These are phyloP conservation scores for Urocyon cinereoargenteus DNA, from an alignment of 2,797 vertebrate species.

Conservation along the genomic window DNA sequence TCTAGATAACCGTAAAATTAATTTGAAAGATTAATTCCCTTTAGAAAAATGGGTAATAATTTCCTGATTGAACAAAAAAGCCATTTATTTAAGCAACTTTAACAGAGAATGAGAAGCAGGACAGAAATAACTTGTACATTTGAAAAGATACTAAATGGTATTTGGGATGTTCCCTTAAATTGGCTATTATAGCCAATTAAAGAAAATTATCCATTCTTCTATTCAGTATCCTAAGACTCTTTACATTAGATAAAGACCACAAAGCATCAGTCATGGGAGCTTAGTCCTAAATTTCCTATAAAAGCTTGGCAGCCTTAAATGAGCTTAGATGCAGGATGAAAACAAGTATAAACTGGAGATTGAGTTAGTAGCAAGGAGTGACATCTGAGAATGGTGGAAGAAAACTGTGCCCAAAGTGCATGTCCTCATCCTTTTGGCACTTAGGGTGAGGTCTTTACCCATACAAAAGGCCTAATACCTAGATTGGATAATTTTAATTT, in stretches of 20 bases:
- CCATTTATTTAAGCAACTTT: not conserved
- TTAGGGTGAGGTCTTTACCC: not conserved
- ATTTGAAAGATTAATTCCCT: constrained; percentile 37
- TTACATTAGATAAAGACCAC: not conserved
- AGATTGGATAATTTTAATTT: not conserved
- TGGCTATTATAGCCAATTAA: not conserved
- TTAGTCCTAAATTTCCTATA: constrained; percentile 3
- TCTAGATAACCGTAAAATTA: not conserved
- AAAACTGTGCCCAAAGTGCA: not conserved
- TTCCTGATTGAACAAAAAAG: not conserved
- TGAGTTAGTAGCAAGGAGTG: not conserved
- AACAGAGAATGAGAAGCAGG: not conserved
- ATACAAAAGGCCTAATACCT: not conserved
- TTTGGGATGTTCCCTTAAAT: not conserved
- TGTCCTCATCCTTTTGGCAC: not conserved
- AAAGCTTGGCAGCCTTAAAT: constrained; percentile 50
- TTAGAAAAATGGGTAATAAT: not conserved
- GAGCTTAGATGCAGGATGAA: not conserved
- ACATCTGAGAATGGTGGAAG: not conserved
- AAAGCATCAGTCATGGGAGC: not conserved
- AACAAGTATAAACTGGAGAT: constrained; percentile 14
- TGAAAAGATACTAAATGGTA: not conserved
- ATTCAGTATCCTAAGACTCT: not conserved
- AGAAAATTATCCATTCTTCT: not conserved
- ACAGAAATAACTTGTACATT: constrained; percentile 15